Evolutionary conservation across 2,797 vertebrate species (phyloP).

Genomic region (Scomberomorus guttatus): DNA sequence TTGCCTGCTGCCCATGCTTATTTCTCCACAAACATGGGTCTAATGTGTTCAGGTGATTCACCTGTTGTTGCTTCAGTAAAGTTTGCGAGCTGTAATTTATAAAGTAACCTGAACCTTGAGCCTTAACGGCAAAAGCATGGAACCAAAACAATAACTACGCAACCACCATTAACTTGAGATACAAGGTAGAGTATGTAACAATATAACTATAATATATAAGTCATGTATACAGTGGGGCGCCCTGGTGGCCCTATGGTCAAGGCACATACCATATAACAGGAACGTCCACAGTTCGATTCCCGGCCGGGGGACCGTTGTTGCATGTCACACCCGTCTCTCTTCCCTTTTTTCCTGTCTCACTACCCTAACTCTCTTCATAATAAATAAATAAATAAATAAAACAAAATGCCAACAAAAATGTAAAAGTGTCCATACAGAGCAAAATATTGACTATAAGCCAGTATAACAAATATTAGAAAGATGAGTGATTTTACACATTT

Average conservation of each 20-base stretch:
- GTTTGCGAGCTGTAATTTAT: constrained; percentile 1
- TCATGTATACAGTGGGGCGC: too few relatives aligned
- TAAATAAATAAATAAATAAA: too few relatives aligned
- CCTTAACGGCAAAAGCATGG: neutral
- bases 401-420: too few relatives aligned
- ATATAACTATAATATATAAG: neutral
- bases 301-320: too few relatives aligned
- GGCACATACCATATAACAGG: too few relatives aligned
- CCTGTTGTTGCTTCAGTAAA: neutral
- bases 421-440: neutral
- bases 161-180: neutral
- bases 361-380: too few relatives aligned
- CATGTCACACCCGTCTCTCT: too few relatives aligned
- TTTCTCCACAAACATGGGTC: neutral
- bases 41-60: neutral
- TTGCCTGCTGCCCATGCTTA: neutral
- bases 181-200: neutral
- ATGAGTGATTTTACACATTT: constrained; percentile 1
- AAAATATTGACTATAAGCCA: neutral
- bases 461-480: neutral
- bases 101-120: neutral
- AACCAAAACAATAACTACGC: neutral
- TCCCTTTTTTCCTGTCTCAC: too few relatives aligned
- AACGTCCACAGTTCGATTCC: too few relatives aligned
- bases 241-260: too few relatives aligned